A percentile compares a stretch with the other conserved stretches of the same genome.
Evolutionary conservation across 2,888 invertebrate genomes (phyloP).

Genomic region (Esperia sulphurella): DNA sequence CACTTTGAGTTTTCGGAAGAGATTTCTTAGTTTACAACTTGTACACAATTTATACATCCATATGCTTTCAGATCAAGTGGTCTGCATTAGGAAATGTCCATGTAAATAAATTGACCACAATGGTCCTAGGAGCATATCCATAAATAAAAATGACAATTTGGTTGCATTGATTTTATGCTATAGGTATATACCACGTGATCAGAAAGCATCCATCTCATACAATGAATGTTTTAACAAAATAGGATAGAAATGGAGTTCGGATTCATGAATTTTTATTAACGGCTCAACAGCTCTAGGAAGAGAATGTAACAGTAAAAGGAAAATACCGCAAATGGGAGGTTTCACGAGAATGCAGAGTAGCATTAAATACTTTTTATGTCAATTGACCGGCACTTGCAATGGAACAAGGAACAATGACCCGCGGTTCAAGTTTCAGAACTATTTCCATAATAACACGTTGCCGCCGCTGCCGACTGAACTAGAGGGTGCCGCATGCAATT

Average conservation of each 20-base stretch:
- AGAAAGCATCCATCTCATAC: no score
- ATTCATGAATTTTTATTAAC: constrained; percentile 15
- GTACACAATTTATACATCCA: no score
- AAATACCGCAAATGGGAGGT: constrained; percentile 24
- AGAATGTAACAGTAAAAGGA: constrained; percentile 21
- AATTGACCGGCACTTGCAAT: constrained; percentile 43
- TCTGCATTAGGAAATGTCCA: no score
- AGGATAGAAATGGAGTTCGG: not conserved
- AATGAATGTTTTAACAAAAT: not conserved
- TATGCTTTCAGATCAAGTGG: no score
- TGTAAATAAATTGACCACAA: no score
- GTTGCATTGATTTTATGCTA: no score
- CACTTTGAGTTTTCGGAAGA: no score
- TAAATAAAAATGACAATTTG: no score
- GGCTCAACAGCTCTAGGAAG: constrained; percentile 13
- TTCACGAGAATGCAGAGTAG: constrained; percentile 23
- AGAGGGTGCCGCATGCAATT: constrained; percentile 48
- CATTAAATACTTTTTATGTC: constrained; percentile 32
- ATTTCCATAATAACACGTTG: constrained; percentile 65
- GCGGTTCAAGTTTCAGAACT: constrained; percentile 47
- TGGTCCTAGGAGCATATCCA: no score
- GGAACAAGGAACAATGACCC: constrained; percentile 57
- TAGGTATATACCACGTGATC: no score
- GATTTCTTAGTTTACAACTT: no score
- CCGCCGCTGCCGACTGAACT: constrained; percentile 20